Conservation (phyloP, 2,888 invertebrate genomes). For the Sarcophaga variegata region DNA sequence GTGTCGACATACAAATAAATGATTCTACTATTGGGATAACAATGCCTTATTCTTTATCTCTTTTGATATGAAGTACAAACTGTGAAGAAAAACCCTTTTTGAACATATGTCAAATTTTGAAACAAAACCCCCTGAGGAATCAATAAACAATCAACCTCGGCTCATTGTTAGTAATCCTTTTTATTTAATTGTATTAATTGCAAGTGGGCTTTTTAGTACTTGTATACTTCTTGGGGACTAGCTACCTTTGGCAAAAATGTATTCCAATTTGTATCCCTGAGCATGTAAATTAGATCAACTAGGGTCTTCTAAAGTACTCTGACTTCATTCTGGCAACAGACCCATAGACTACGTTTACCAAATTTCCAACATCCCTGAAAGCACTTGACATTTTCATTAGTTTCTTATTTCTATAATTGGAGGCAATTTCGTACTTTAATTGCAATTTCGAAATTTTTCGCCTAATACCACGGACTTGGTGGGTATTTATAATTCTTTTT, state of each 20-base stretch:
- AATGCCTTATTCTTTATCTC: background rate
- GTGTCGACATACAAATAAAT: background rate
- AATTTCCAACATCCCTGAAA: too few relatives aligned
- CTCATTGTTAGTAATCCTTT: background rate
- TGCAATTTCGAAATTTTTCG: too few relatives aligned
- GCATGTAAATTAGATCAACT: too few relatives aligned
- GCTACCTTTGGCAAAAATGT: background rate
- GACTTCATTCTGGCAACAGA: conserved; percentile 4
- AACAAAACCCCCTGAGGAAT: background rate
- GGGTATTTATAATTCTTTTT: too few relatives aligned
- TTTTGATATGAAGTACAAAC: background rate
- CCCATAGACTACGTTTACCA: background rate
- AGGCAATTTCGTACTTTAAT: too few relatives aligned
- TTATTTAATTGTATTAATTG: background rate
- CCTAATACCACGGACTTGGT: too few relatives aligned
- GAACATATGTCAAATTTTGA: too few relatives aligned
- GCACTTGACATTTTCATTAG: too few relatives aligned
- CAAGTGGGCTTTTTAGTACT: background rate
- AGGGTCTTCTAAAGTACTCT: background rate
- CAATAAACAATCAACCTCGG: background rate
- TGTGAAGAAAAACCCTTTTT: background rate
- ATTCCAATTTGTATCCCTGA: too few relatives aligned
- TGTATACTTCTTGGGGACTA: background rate
- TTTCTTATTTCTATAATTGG: too few relatives aligned
- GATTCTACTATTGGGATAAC: background rate